Conservation (phyloP, 1,140 invertebrate genomes). For the Pseudobourletiella spinata region DNA sequence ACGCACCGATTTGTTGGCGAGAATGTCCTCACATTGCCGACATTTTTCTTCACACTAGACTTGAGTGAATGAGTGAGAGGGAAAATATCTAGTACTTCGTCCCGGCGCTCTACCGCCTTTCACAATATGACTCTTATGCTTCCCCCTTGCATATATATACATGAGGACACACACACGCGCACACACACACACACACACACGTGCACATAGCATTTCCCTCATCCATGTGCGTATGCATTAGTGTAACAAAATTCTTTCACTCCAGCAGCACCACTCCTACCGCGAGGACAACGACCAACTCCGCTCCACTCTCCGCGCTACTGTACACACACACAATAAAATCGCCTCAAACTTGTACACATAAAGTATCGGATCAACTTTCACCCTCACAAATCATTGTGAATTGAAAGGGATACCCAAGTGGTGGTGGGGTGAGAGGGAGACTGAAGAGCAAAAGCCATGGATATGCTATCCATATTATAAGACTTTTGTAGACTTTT, state of each 20-base stretch:
- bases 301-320: background rate
- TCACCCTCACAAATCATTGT: conserved; percentile 28
- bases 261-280: too few relatives aligned
- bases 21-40: conserved; percentile 22
- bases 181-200: too few relatives aligned
- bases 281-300: too few relatives aligned
- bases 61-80: background rate
- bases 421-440: background rate
- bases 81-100: background rate
- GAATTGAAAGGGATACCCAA: conserved; percentile 18
- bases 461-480: too few relatives aligned
- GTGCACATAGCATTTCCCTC: too few relatives aligned
- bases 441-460: background rate
- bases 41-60: conserved; percentile 26
- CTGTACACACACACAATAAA: conserved; percentile 26
- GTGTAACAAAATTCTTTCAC: too few relatives aligned
- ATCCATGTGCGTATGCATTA: too few relatives aligned
- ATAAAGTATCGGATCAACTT: conserved; percentile 33
- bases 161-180: too few relatives aligned
- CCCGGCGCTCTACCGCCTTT: too few relatives aligned
- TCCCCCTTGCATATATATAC: too few relatives aligned
- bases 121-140: too few relatives aligned
- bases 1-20: conserved; percentile 19
- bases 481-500: too few relatives aligned
- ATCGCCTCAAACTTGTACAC: conserved; percentile 19